Base-by-base conservation (phyloP, 35 echinoderm and acorn worm species). In the Eucidaris tribuloides region DNA sequence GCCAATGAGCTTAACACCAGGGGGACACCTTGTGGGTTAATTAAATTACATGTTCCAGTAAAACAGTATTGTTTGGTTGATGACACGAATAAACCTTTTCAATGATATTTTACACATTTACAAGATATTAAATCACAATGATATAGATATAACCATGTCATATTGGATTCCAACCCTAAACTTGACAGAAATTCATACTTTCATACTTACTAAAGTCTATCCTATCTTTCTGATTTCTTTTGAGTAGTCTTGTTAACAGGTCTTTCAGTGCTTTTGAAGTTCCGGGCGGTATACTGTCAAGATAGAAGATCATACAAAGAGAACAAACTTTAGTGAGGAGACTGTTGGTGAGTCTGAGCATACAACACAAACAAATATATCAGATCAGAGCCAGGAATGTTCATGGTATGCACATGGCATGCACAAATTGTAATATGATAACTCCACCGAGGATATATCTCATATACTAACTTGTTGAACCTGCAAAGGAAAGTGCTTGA, bases 201-300 rank as follows among this genome's bases (percentile, higher is more conserved):
- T 11, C 35, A 54, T 15, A 39, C 88, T 88, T 76, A 96, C 93
- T 84, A 82, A 92, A 98, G 62, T 93, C 95, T 89, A 98, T 98
- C 40, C 95, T 85, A 35, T 98, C 90, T 86, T 89, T 85, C 39
- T 92, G 90, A 77, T 91, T 88, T 82, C 87, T 84, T 63, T 90
- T 89, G 30, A 98, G 79, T 36, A 98, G 79, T 59, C 84, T 89
- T 32, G 84, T 46, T 15, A 98, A 63, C 18, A 97, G 60, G 58
- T 98, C 80, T 57, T 83, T 85, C 86, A 98, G 63, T 60, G 92
- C 86, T 78, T 86, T 92, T 5, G 95, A 98, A 27, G 95, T 98
- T 25, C 90, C 95, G 31, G 78, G 64, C 36, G 91, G 91, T 74
- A 93, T 93, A 85, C 95, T 98, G 83, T 17, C 35, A 24, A 79